Percentiles rank a stretch among this genome's conserved stretches.
Conservation (phyloP, 2,888 invertebrate species). For the Drosophila crucigera region DNA sequence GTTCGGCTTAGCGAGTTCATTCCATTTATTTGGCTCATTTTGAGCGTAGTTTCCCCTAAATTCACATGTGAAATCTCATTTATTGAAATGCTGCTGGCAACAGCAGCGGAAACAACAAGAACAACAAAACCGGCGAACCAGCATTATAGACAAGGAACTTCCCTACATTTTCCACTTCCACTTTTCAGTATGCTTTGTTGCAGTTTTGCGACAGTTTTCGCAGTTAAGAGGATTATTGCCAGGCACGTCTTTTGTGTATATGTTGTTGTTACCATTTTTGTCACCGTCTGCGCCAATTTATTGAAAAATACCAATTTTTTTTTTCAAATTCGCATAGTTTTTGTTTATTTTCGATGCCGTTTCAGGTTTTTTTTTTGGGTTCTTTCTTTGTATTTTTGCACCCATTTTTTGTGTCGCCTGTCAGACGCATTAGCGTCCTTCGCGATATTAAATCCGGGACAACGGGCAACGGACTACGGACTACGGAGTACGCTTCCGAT, state of each 20-base stretch:
- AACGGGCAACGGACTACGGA: slow-evolving; percentile 3
- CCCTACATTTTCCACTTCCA: slow-evolving; percentile 12
- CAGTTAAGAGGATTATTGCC: slow-evolving; percentile 75
- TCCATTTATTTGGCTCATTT: slow-evolving; percentile 28
- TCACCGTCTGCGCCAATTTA: slow-evolving; percentile 72
- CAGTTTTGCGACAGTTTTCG: slow-evolving; percentile 73
- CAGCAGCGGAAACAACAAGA: not conserved
- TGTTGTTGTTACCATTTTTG: slow-evolving; percentile 33
- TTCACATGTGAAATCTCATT: slow-evolving; percentile 44
- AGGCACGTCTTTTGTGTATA: slow-evolving; percentile 2
- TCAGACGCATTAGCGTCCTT: slow-evolving; percentile 41
- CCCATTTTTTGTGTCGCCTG: slow-evolving; percentile 60
- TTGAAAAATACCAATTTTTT: slow-evolving; percentile 64
- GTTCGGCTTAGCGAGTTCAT: slow-evolving; percentile 33
- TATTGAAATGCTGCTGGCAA: slow-evolving; percentile 21
- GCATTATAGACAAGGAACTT: slow-evolving; percentile 34
- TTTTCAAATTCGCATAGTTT: slow-evolving; percentile 55
- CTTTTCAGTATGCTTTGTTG: slow-evolving; percentile 50
- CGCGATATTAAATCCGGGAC: slow-evolving; percentile 23
- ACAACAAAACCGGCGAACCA: slow-evolving; percentile 3
- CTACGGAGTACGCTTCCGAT: slow-evolving; percentile 16
- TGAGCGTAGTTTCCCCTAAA: slow-evolving; percentile 17
- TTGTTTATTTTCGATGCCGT: slow-evolving; percentile 13
- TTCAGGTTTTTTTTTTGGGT: slow-evolving; percentile 29
- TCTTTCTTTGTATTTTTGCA: slow-evolving; percentile 48